These are phyloP conservation scores for Agelaius tricolor DNA, from an alignment of 2,113 vertebrate species.

Conservation along the genomic window DNA sequence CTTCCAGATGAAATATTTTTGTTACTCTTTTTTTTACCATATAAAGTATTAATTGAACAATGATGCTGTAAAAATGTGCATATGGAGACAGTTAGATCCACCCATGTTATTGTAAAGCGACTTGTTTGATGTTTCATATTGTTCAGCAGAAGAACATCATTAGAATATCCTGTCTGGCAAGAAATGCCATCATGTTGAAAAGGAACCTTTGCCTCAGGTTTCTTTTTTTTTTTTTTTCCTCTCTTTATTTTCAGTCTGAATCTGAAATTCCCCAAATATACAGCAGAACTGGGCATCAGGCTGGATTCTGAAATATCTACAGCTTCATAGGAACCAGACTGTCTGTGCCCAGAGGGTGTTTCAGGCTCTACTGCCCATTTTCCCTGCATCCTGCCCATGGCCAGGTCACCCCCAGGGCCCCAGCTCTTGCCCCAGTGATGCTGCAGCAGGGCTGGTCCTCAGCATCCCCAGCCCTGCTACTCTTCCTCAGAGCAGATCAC, in stretches of 20 bases:
- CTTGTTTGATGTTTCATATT: slow-evolving; percentile 55
- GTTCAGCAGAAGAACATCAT: slow-evolving; percentile 49
- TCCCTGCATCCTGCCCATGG: neutral
- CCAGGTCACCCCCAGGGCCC: rapidly evolving
- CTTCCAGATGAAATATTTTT: slow-evolving; percentile 51
- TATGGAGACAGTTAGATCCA: slow-evolving; percentile 56
- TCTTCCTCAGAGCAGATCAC: neutral
- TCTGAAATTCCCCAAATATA: neutral
- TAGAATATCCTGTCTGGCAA: slow-evolving; percentile 56
- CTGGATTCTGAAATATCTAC: neutral
- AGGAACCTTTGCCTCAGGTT: neutral
- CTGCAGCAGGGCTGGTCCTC: neutral
- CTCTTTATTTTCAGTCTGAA: neutral
- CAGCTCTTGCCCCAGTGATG: neutral
- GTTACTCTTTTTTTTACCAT: neutral
- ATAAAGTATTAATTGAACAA: slow-evolving; percentile 63
- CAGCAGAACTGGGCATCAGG: neutral
- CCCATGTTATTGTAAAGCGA: neutral
- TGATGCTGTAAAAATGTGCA: slow-evolving; percentile 53
- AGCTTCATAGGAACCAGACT: neutral
- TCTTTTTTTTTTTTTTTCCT: neutral
- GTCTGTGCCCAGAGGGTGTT: neutral
- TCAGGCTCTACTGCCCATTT: neutral
- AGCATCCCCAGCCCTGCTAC: neutral
- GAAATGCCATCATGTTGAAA: neutral